A percentile compares a stretch with the other conserved stretches of the same genome.
phyloP scores from a whole-genome alignment of 2,797 vertebrate genomes.

The Glyptemys insculpta region DNA sequence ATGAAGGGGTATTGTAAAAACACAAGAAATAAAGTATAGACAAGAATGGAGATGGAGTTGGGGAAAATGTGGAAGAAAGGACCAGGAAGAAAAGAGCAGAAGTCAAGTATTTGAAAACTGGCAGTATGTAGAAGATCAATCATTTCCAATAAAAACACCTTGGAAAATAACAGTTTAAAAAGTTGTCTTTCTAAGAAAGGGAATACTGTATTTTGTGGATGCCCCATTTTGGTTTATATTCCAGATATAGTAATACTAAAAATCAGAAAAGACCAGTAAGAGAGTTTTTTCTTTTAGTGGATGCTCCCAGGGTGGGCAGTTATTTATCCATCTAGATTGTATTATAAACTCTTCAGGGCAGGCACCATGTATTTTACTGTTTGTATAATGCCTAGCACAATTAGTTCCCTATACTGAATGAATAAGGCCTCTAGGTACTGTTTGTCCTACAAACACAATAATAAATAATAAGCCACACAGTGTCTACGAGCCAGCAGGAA shows the following conservation, averaged over 20 bases:
- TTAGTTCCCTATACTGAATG: background rate
- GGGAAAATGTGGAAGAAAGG: background rate
- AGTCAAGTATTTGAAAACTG: conserved; percentile 17
- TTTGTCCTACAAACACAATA: background rate
- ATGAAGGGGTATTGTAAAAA: background rate
- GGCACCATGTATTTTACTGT: background rate
- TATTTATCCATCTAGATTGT: background rate
- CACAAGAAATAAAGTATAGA: conserved; percentile 17
- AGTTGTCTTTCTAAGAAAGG: background rate
- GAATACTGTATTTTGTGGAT: background rate
- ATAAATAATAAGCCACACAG: background rate
- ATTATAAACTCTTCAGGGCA: background rate
- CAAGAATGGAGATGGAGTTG: background rate
- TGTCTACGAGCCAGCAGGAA: background rate
- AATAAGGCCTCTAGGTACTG: background rate
- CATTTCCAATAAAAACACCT: conserved; percentile 8
- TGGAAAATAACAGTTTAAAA: conserved; percentile 15
- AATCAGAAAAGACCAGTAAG: background rate
- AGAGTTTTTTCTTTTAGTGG: background rate
- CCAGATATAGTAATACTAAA: background rate
- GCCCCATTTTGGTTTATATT: background rate
- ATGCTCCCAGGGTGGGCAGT: background rate
- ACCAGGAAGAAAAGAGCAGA: background rate
- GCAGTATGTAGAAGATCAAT: background rate
- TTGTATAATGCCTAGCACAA: background rate